Base-by-base conservation (phyloP, 35 echinoderm and acorn worm species). In the Heliocidaris erythrogramma region DNA sequence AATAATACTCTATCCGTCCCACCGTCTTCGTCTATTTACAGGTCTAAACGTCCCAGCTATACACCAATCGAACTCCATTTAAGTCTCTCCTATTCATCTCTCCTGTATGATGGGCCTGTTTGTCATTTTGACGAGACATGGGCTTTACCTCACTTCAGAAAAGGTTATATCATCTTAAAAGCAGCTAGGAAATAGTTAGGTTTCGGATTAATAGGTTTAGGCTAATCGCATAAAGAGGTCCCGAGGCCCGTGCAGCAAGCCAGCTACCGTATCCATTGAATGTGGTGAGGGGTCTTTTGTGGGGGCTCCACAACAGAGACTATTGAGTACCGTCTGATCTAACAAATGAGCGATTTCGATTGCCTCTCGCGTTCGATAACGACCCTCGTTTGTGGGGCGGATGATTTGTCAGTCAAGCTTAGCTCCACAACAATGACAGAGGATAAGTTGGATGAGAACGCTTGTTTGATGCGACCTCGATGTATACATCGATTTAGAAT, bases 191-290 rank as follows among this genome's bases (percentile, higher is more conserved):
- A 89, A 89, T 89, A 89, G 87, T 89, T 89, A 47, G 87, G 87
- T 89, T 89, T 89, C 87, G 87, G 29, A 89, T 89, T 89, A 89
- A 89, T 89, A 89, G 87, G 87, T 89, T 89, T 89, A 89, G 87
- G 32, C 31, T 89, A 89, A 89, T 89, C 87, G 47, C 87, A 30
- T 89, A 13, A 89, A 32, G 31, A 48, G 87, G 47, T 89, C 87
- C 87, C 87, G 29, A 48, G 87, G 87, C 87, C 87, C 87, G 13
- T 89, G 87, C 13, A 89, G 47, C 87, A 17, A 89, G 87, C 87
- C 87, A 13, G 87, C 42, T 48, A 27, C 18, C 32, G 12, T 7
- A 89, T 89, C 87, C 87, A 48, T 47, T 48, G 87, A 48, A 89
- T 48, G 30, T 47, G 47, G 87, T 89, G 32, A 13, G 85, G 31